Percentiles rank a stretch among this genome's conserved stretches.
Evolutionary conservation across 2,113 vertebrate genomes (phyloP).

Genomic region (Eubucco bourcierii): DNA sequence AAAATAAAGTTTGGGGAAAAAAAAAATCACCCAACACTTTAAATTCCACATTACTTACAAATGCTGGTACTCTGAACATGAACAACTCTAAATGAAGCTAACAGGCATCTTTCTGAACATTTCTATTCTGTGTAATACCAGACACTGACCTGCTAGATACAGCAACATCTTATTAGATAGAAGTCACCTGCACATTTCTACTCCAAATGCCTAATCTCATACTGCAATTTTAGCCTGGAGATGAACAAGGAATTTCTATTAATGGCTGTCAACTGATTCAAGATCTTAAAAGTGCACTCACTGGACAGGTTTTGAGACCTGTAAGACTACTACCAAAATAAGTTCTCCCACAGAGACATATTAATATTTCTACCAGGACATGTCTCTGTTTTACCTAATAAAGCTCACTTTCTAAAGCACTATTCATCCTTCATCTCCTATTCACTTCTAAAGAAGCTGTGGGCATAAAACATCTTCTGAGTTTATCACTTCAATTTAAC

Average conservation of each 20-base stretch:
- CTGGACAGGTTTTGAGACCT: neutral
- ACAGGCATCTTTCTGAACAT: neutral
- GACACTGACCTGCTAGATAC: neutral
- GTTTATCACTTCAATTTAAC: neutral
- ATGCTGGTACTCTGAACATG: neutral
- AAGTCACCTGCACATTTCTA: neutral
- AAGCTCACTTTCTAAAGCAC: neutral
- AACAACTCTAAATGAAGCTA: slow-evolving; percentile 2
- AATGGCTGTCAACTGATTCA: neutral
- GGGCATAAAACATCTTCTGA: neutral
- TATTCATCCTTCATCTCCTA: neutral
- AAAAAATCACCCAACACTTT: no score
- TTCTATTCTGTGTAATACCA: neutral
- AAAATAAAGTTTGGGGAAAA: no score
- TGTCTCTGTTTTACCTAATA: neutral
- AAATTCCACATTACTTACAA: neutral
- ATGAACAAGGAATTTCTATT: neutral
- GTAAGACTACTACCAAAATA: neutral
- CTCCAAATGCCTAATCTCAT: neutral
- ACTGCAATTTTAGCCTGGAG: neutral
- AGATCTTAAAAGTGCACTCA: neutral
- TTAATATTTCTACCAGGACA: neutral
- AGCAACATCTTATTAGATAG: neutral
- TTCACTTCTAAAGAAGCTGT: neutral
- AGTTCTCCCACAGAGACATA: neutral